Base-by-base conservation (phyloP, 2,888 invertebrate genomes). In the Julus scandinavius region DNA sequence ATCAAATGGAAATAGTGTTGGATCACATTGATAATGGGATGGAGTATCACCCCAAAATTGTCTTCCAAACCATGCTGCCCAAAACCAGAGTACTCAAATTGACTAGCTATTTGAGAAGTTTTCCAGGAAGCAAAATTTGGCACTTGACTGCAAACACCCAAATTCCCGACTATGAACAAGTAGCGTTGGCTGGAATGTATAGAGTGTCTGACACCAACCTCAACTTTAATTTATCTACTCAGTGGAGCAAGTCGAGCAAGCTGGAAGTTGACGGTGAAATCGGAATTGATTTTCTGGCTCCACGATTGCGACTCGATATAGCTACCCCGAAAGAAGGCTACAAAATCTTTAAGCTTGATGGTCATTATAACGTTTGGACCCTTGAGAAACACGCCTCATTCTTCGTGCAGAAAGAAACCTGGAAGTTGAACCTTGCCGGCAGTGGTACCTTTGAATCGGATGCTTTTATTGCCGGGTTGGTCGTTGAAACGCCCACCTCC, bases 351-450 rank as follows among this genome's bases (percentile, higher is more conserved):
- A 58, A 41, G 41, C 40, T 88, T 9, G 88, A 88, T 86, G 86
- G 88, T 7, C 38, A 41, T 63, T 88, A 86, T 63, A 85, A 86
- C 41, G 88, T 88, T 41, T 88, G 88, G 88, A 15, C 41, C 4
- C 54, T n/a, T 2, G 63, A 86, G 38, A 88, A 88, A 41, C 41
- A 41, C 7, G 86, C 41, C 13, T 72, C 40, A 20, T 58, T 86
- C n/a, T 86, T 88, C 40, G 58, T 88, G 5, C 86, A 86, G 15
- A 88, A 88, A 45, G 86, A 86, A 38, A 49, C 38, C n/a, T 88
- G 88, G 88, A 86, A 85, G 17, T 54, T 88, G 41, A 58, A 38
- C 38, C 38, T 88, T 1, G 54, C 38, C 20, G 88, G 88, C 38
- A 86, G 40, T 41, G 88, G 88, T 6, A 20, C n/a, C 2, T 88